phyloP scores from a whole-genome alignment of 2,797 vertebrate genomes.

The Danio jaintianensis region DNA sequence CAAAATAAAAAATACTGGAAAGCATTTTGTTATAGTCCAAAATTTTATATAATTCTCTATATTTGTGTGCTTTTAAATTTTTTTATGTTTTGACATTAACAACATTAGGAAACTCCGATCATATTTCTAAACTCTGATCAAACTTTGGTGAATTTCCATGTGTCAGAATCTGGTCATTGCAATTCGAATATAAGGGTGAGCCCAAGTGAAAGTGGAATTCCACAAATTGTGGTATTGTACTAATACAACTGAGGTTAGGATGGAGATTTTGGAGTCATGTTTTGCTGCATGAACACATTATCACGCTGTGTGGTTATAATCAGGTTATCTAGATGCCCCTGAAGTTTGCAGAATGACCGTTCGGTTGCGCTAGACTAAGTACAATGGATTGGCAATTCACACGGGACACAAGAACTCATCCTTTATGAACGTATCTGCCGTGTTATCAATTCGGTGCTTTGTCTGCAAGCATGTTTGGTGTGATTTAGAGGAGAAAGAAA shows the following conservation, averaged over 20 bases:
- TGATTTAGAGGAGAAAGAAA: slow-evolving; percentile 19
- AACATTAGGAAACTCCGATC: no score
- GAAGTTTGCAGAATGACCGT: slow-evolving; percentile 9
- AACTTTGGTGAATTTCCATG: no score
- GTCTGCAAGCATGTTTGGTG: slow-evolving; percentile 10
- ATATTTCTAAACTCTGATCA: no score
- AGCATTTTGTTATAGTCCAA: no score
- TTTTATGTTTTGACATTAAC: no score
- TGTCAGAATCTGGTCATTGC: no score
- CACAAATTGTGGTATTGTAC: no score
- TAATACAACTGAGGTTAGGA: neutral
- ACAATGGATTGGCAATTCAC: slow-evolving; percentile 15
- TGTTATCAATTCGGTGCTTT: slow-evolving; percentile 5
- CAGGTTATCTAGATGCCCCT: neutral
- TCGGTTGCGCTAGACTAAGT: slow-evolving; percentile 7
- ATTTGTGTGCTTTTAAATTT: no score
- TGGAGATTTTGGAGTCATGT: neutral
- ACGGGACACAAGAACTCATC: neutral
- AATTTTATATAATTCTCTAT: no score
- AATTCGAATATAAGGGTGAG: no score
- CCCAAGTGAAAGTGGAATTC: no score
- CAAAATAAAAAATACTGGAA: no score
- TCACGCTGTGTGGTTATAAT: neutral
- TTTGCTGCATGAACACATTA: neutral
- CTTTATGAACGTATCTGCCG: slow-evolving; percentile 13